Base-by-base conservation (phyloP, 2,113 vertebrate genomes). In the Haemorhous mexicanus region DNA sequence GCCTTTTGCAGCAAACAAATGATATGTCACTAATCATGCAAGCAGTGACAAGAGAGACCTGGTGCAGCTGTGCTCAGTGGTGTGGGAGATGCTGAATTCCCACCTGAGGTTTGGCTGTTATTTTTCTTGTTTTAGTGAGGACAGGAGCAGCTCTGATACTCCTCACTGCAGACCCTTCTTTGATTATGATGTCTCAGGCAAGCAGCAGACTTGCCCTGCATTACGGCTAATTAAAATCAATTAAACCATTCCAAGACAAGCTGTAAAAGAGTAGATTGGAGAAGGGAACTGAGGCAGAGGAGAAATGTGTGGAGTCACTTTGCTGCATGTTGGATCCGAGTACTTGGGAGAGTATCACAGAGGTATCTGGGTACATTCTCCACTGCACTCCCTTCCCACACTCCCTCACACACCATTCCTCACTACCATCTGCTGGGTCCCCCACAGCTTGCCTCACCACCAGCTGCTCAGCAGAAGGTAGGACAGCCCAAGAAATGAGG, bases 1-100 rank as follows among this genome's bases (percentile, higher is more conserved):
- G 80, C 56, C 74, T 96, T 95, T 94, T 94, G 59, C 75, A 95
- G 94, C 64, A 83, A 94, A 97, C 82, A 95, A 95, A 72, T 77
- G 85, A 73, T 35, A 84, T 80, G 87, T 73, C 89, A 66, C 85
- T 70, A 72, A 78, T 94, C 87, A 93, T 84, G 63, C 6, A 28
- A 83, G 69, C 70, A 94, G 75, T 35, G 77, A 91, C 91, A 87
- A 72, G 68, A 49, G 28, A 55, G 77, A 56, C 70, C 77, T 78
- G 76, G 62, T 67, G 16, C 72, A 96, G 94, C 94, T 93, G 93
- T 90, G 79, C 70, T 84, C 77, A 67, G 52, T 46, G 70, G 28
- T 52, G 91, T 41, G 32, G 30, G 41, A 68, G 69, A 62, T 68
- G 68, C 84, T 49, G 50, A 89, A 53, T 82, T 90, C 32, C 86